Evolutionary conservation across 2,113 vertebrate species (phyloP), one percentile per base, ranked within the genome.

Genomic region (Rhabdornis inornatus): DNA sequence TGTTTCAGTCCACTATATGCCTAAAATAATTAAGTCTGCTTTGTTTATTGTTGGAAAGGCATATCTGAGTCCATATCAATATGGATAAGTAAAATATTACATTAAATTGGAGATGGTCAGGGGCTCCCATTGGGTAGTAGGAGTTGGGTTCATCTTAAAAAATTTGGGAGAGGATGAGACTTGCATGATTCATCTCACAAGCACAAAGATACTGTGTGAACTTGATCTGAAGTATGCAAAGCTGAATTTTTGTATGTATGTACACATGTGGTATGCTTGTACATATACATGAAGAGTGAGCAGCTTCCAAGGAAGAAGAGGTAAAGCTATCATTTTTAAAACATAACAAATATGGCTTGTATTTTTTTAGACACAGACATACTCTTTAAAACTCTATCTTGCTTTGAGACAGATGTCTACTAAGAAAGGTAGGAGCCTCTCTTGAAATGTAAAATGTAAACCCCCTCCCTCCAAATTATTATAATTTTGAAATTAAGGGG

Each of bases 131-230:
- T 47, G 15, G 14, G 5, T 33, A 37, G 8, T 27, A 24, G 24
- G 14, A 42, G 49, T 86, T 35, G 57, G 12, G 3, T 21, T 70
- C 4, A 9, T 56, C 11, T 64, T 31, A 13, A 42, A 35, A 39
- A 6, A 1, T 1, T 37, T 33, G 8, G 15, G 3, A 33, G 12
- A 31, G 3, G 4, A 14, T 39, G 11, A 7, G 7, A 15, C 21
- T 49, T 63, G 3, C 2, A 25, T 30, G 3, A 12, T 65, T 75
- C 4, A 4, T 59, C 25, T 81, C 35, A 35, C 8, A 68, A 55
- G 6, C 7, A 28, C 6, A 17, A 30, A 69, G 22, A 6, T 21
- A 14, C 5, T 57, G 14, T 28, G 8, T 55, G 19, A 79, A 28
- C 8, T 44, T 70, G 22, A 40, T 21, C 8, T 68, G 9, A 79